Base-by-base conservation (phyloP, 2,888 invertebrate genomes). In the Lapara coniferarum region DNA sequence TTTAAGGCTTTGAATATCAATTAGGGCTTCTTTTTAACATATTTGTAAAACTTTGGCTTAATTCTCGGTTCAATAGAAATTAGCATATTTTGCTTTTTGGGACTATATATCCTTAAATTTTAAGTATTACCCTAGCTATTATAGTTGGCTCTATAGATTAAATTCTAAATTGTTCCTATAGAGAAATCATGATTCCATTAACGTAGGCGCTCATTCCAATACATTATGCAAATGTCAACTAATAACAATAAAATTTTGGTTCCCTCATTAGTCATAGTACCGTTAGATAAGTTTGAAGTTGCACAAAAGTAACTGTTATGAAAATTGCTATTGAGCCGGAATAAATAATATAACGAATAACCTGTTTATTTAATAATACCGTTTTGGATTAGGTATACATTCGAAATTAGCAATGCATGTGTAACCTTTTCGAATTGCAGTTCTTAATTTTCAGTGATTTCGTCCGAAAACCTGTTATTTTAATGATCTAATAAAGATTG, bases 231-330 rank as follows among this genome's bases (percentile, higher is more conserved):
- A 63, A 63, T 63, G 19, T 46, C 19, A 49, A 63, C 63, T 19
- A 63, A 46, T 63, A 63, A 49, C 63, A 63, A 63, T 63, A 19
- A 63, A 63, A 10, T 49, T 63, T 63, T 63, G 63, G 49, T 19
- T 46, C 63, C 46, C 49, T 49, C 67, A 56, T 70, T 68, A 70
- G 68, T 68, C 70, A 68, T 57, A 13, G 70, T 59, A 63, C 14
- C 63, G 63, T 49, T n/a, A 49, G 49, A 46, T 13, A 13, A 19
- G 19, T 63, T 63, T 63, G 46, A 16, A 46, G 5, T 19, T 46
- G 10, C 16, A 49, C 49, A 19, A 49, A 49, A 59, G 1, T 59
- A 59, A 63, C 63, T 63, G 63, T 49, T 55, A 19, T 55, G 16
- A 19, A 46, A 12, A 12, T 49, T 63, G 10, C 5, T 49, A 49